These are phyloP conservation scores for Tenualosa thibaudeaui DNA, from an alignment of 2,797 vertebrate species.

Conservation along the genomic window DNA sequence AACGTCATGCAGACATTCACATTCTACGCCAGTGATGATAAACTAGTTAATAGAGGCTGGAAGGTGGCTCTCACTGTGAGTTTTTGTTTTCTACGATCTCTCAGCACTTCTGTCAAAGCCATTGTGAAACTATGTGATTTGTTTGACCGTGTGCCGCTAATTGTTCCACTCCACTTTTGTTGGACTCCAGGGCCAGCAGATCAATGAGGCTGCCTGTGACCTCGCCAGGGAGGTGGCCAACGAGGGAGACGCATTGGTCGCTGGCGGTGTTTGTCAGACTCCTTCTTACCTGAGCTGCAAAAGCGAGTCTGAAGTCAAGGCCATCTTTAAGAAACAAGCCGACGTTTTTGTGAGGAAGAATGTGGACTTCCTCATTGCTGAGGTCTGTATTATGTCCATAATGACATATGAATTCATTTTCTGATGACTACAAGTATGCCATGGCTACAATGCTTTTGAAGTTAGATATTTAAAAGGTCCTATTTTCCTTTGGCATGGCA, in stretches of 20 bases:
- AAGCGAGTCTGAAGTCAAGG: constrained; percentile 86
- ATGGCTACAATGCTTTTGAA: neutral
- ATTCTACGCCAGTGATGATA: constrained; percentile 96
- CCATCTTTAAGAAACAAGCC: constrained; percentile 84
- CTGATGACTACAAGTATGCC: neutral
- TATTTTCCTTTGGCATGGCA: constrained; percentile 58
- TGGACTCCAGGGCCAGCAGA: constrained; percentile 76
- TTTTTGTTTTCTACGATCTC: neutral
- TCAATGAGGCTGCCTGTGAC: constrained; percentile 95
- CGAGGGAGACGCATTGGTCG: constrained; percentile 90
- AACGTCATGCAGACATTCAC: constrained; percentile 95
- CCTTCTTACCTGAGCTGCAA: constrained; percentile 95
- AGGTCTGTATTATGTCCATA: constrained; percentile 72
- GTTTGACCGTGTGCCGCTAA: neutral
- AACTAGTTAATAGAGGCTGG: constrained; percentile 92
- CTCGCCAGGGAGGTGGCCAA: constrained; percentile 89
- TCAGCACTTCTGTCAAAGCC: neutral
- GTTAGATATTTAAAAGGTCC: neutral
- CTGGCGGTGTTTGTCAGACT: constrained; percentile 93
- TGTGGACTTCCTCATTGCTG: constrained; percentile 94
- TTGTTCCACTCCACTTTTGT: neutral
- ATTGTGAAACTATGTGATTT: neutral
- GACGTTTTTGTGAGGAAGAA: constrained; percentile 89
- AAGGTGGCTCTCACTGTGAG: constrained; percentile 75
- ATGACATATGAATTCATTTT: neutral